Evolutionary conservation across 2,888 invertebrate species (phyloP).

Genomic region (Drosophila lacicola): DNA sequence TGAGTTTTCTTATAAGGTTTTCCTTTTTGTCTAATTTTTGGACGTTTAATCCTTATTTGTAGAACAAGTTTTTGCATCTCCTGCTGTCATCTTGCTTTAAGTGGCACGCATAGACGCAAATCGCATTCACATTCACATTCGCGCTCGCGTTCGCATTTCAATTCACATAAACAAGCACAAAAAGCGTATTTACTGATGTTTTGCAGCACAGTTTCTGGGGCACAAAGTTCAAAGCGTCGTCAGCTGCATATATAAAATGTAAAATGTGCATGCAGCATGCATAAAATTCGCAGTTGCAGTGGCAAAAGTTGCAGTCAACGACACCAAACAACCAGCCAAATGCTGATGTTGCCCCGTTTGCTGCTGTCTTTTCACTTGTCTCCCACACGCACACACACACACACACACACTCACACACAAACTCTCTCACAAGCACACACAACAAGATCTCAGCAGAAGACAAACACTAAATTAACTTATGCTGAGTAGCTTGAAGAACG

Average conservation of each 20-base stretch:
- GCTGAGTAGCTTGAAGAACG: constrained; percentile 57
- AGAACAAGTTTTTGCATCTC: not conserved
- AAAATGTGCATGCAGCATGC: constrained; percentile 22
- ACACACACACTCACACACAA: constrained; percentile 7
- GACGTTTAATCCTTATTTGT: not conserved
- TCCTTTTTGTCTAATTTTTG: no score
- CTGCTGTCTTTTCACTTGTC: constrained; percentile 19
- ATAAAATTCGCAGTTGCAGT: constrained; percentile 6
- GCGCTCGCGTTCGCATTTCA: constrained; percentile 39
- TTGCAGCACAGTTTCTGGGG: constrained; percentile 55
- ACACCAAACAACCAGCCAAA: constrained; percentile 36
- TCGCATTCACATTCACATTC: constrained; percentile 36
- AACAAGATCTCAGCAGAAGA: constrained; percentile 55
- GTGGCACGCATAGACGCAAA: constrained; percentile 40
- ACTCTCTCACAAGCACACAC: constrained; percentile 9
- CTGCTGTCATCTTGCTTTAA: constrained; percentile 20
- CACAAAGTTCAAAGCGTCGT: constrained; percentile 58
- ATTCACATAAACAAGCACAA: constrained; percentile 56
- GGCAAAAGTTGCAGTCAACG: constrained; percentile 48
- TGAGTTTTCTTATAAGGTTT: not conserved
- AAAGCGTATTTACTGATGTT: constrained; percentile 57
- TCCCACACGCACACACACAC: constrained; percentile 13
- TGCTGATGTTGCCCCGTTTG: constrained; percentile 28
- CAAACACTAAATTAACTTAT: constrained; percentile 77
- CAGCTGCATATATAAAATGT: constrained; percentile 56